Conservation (phyloP, 1,140 invertebrate genomes). For the Bombus haemorrhoidalis region DNA sequence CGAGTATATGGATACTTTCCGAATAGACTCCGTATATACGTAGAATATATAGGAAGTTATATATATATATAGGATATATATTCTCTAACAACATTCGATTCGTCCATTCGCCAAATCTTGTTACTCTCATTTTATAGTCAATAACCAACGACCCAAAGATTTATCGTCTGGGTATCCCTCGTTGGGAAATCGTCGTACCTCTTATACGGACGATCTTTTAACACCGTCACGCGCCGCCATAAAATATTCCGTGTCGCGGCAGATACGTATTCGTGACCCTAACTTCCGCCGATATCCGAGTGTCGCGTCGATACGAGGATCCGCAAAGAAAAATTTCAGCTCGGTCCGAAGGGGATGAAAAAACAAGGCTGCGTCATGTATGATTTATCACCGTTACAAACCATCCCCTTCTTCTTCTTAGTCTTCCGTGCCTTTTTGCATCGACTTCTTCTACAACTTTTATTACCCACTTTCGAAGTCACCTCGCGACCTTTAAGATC, state of each 20-base stretch:
- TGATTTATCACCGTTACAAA: conserved; percentile 66
- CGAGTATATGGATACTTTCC: too few species aligned
- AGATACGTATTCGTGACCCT: neutral
- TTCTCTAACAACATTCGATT: neutral
- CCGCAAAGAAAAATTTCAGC: conserved; percentile 25
- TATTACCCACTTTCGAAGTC: conserved; percentile 68
- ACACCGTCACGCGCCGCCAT: conserved; percentile 12
- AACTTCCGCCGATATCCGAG: conserved; percentile 11
- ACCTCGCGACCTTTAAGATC: conserved; percentile 64
- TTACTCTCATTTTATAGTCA: neutral
- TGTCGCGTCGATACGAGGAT: conserved; percentile 11
- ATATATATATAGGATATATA: too few species aligned
- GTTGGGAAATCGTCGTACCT: neutral
- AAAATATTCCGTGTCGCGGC: neutral
- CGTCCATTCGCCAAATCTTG: neutral
- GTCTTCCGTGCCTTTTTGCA: neutral
- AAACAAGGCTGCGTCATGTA: conserved; percentile 65
- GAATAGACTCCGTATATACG: too few species aligned
- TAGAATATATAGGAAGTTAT: too few species aligned
- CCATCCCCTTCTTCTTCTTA: neutral
- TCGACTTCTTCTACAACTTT: conserved; percentile 60
- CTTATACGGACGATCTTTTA: neutral
- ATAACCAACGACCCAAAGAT: neutral
- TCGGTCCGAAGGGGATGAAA: conserved; percentile 34
- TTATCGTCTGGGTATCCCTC: neutral